Percentiles rank a stretch among this genome's conserved stretches.
Evolutionary conservation across 2,888 invertebrate species (phyloP).

Genomic region (Zygogramma bicolorata): DNA sequence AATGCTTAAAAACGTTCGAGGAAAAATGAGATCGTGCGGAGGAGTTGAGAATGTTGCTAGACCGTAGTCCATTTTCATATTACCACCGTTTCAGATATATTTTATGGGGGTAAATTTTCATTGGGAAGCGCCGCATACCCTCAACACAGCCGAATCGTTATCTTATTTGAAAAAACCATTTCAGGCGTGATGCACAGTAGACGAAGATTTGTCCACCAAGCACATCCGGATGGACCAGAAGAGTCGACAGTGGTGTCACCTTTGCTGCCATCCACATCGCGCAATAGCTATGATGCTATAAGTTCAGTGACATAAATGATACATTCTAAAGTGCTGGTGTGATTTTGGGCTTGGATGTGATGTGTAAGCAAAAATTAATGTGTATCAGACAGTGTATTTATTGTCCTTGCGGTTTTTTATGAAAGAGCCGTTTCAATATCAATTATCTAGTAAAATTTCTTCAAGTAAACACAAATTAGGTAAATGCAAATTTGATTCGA

Average conservation of each 20-base stretch:
- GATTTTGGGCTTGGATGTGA: background rate
- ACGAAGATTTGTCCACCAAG: slow-evolving; percentile 55
- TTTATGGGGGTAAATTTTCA: too few species aligned
- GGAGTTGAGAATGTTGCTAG: too few species aligned
- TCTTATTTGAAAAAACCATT: background rate
- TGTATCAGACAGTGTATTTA: background rate
- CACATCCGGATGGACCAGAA: slow-evolving; percentile 48
- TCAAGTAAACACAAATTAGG: too few species aligned
- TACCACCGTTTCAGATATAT: too few species aligned
- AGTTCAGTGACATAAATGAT: slow-evolving; percentile 42
- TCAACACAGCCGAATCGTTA: too few species aligned
- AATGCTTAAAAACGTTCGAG: too few species aligned
- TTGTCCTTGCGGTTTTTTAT: background rate
- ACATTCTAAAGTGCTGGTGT: background rate
- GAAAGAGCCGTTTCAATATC: background rate
- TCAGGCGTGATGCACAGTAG: slow-evolving; percentile 72
- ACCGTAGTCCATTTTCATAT: too few species aligned
- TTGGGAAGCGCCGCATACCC: too few species aligned
- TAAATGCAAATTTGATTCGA: background rate
- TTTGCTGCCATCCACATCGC: slow-evolving; percentile 62
- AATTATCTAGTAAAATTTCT: background rate
- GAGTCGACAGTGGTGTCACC: slow-evolving; percentile 59
- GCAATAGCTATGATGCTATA: slow-evolving; percentile 65
- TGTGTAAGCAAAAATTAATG: background rate
- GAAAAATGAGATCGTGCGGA: too few species aligned